A percentile compares a stretch with the other conserved stretches of the same genome.
These are phyloP conservation scores for Drosophila tripunctata DNA, from an alignment of 2,888 invertebrate species.

Conservation along the genomic window DNA sequence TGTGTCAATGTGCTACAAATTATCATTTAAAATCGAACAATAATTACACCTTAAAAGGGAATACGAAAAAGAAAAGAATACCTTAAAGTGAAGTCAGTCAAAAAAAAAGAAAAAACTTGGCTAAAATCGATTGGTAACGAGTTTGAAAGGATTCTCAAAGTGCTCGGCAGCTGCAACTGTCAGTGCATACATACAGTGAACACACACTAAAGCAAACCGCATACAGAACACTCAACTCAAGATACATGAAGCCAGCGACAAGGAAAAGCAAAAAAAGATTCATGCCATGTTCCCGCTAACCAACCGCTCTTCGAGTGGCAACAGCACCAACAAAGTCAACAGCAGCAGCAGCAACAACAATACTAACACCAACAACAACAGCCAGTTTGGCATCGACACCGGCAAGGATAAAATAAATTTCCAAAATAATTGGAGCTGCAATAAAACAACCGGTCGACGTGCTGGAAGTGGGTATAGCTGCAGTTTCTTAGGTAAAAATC, in stretches of 20 bases:
- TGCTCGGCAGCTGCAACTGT: conserved; percentile 61
- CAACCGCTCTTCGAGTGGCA: conserved; percentile 76
- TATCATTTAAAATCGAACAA: background rate
- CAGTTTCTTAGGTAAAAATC: conserved; percentile 84
- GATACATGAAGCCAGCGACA: conserved; percentile 58
- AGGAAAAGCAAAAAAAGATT: conserved; percentile 53
- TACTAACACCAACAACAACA: conserved; percentile 31
- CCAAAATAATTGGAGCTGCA: conserved; percentile 84
- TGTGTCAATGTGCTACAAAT: conserved; percentile 3
- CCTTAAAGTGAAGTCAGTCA: conserved; percentile 11
- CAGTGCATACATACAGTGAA: conserved; percentile 17
- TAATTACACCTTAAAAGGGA: conserved; percentile 8
- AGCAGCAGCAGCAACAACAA: conserved; percentile 32
- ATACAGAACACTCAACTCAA: conserved; percentile 32
- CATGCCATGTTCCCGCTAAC: conserved; percentile 78
- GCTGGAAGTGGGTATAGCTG: conserved; percentile 84
- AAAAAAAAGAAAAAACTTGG: conserved; percentile 20
- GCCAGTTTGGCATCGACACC: conserved; percentile 28
- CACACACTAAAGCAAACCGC: conserved; percentile 17
- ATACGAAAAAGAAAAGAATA: conserved; percentile 9
- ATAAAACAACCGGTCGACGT: conserved; percentile 83
- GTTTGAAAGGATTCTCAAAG: conserved; percentile 68
- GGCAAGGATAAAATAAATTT: conserved; percentile 82
- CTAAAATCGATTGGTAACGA: conserved; percentile 39
- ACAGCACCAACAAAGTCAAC: conserved; percentile 58